phyloP scores from a whole-genome alignment of 2,113 vertebrate species.

The Alethe castanea region DNA sequence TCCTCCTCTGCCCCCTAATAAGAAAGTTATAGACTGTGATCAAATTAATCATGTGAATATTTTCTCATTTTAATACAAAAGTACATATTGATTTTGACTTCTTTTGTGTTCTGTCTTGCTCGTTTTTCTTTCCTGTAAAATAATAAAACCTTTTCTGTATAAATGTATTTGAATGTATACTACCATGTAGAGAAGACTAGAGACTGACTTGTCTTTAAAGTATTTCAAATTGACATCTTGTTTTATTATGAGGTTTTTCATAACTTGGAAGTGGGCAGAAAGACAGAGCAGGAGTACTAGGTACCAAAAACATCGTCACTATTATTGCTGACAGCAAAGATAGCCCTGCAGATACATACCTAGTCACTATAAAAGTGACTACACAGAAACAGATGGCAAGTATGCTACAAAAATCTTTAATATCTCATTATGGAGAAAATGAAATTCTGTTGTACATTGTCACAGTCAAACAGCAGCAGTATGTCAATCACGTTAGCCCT shows the following conservation, averaged over 20 bases:
- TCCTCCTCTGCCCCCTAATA: accelerated
- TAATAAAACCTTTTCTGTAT: not conserved
- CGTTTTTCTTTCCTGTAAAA: not conserved
- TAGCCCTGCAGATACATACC: not conserved
- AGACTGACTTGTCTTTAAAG: not conserved
- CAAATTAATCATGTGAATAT: not conserved
- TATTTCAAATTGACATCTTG: not conserved
- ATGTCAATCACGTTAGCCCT: slow-evolving; percentile 13
- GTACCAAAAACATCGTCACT: not conserved
- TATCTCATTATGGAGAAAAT: slow-evolving; percentile 6
- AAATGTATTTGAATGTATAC: not conserved
- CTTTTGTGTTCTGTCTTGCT: not conserved
- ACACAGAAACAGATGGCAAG: slow-evolving; percentile 19
- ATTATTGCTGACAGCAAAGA: not conserved
- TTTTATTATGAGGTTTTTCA: not conserved
- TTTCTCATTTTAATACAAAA: not conserved
- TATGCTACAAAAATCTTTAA: slow-evolving; percentile 6
- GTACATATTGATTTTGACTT: not conserved
- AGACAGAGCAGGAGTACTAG: not conserved
- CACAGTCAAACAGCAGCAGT: slow-evolving; percentile 10
- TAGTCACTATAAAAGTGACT: not conserved
- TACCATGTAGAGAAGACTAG: not conserved
- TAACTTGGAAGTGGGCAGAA: not conserved
- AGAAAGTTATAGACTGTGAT: not conserved
- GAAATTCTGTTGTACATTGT: not conserved